These are phyloP conservation scores for Anastrepha ludens DNA, from an alignment of 1,140 invertebrate genomes.

Conservation along the genomic window DNA sequence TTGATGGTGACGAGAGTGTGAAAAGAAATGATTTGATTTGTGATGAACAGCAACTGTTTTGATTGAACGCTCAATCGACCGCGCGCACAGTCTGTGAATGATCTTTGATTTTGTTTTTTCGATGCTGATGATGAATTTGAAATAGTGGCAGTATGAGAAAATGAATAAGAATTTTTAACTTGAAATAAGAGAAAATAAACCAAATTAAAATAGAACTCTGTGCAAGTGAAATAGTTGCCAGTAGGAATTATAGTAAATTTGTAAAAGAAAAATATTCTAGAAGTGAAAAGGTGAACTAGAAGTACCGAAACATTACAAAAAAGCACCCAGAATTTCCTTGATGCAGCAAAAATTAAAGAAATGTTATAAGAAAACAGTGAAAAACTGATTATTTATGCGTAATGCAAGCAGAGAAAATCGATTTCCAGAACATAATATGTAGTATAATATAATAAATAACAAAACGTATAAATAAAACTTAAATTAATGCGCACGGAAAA, in stretches of 20 bases:
- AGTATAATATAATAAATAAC: neutral
- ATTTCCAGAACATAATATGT: conserved; percentile 27
- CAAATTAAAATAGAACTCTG: neutral
- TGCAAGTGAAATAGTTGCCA: neutral
- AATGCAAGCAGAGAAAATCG: conserved; percentile 8
- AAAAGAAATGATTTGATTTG: neutral
- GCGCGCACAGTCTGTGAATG: conserved; percentile 43
- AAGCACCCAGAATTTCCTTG: neutral
- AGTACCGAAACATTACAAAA: neutral
- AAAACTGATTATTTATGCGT: conserved; percentile 45
- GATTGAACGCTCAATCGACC: conserved; percentile 33
- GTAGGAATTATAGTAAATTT: neutral
- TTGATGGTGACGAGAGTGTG: conserved; percentile 31
- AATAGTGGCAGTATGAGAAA: neutral
- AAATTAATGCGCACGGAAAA: conserved; percentile 52
- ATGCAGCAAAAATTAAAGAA: neutral
- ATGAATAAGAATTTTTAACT: neutral
- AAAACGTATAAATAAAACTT: conserved; percentile 50
- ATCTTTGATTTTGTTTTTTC: neutral
- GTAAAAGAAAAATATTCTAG: neutral
- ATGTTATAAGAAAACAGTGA: conserved; percentile 25
- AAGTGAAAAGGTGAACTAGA: neutral
- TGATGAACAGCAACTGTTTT: conserved; percentile 20
- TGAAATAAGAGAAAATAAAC: neutral
- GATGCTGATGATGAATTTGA: conserved; percentile 9